Base-by-base conservation (phyloP, 2,797 vertebrate genomes). In the Hippoglossus hippoglossus region DNA sequence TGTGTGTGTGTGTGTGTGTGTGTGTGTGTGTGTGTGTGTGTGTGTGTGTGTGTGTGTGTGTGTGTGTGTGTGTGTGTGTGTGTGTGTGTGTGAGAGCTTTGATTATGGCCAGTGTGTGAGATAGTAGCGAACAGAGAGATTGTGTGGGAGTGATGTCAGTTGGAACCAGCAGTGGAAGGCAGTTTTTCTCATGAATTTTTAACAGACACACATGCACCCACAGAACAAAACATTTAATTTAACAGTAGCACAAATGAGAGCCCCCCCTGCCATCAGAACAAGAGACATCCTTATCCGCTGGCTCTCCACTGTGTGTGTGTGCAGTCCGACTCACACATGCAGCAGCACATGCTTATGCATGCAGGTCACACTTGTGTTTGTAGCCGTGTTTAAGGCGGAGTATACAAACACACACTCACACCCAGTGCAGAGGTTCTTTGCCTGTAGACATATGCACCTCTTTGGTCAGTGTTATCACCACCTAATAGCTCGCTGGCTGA, bases 141-240 rank as follows among this genome's bases (percentile, higher is more conserved):
- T 73, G 79, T 79, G 85, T 91, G 79, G 87, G 88, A 82, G 84
- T 83, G 69, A 67, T 85, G 77, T 71, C 82, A 73, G 86, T 67
- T 77, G 66, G 67, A 87, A 74, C 71, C 47, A 51, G 75, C 71
- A 19, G 78, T 28, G 52, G 24, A 81, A 63, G 67, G 26, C 53
- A 69, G 62, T 79, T 81, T 80, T 81, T 67, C 79, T 88, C 53
- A 82, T 91, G 79, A 87, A 87, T 92, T 80, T 90, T 93, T 90
- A 71, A 89, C 71, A 77, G 69, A 67, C 6, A 71, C 82, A 79
- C 72, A 70, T 2, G 71, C 83, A 75, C 71, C 69, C 77, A 71
- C 79, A 77, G 58, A 87, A 41, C 7, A 3, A 65, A 50, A 66
- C 72, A 62, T 72, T 81, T 86, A 72, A 91, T 91, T 88, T 86